Conservation (phyloP, 2,888 invertebrate species). For the Drosophila nigricruria region DNA sequence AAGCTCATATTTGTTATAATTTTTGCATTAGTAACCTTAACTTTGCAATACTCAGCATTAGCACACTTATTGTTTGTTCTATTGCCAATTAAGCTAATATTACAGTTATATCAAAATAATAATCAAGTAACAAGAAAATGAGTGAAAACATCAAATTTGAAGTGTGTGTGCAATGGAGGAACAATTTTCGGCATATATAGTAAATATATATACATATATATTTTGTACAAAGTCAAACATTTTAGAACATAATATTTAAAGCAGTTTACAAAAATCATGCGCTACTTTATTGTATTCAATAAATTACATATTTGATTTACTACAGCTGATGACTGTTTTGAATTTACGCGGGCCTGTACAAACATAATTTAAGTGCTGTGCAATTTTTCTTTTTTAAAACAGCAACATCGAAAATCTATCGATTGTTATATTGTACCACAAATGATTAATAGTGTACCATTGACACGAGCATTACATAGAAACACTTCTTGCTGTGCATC, state of each 20-base stretch:
- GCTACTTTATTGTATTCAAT: conserved; percentile 78
- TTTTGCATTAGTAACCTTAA: conserved; percentile 13
- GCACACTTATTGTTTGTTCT: conserved; percentile 24
- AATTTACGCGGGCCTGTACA: conserved; percentile 14
- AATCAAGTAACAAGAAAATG: conserved; percentile 52
- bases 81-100: conserved; percentile 21
- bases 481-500: not conserved
- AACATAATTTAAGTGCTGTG: not conserved
- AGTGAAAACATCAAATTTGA: conserved; percentile 67
- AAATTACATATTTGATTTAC: conserved; percentile 58
- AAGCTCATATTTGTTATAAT: conserved; percentile 21
- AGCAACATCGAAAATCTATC: conserved; percentile 1
- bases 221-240: conserved; percentile 79
- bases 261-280: conserved; percentile 68
- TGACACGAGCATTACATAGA: not conserved
- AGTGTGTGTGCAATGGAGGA: conserved; percentile 68
- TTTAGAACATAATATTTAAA: conserved; percentile 74
- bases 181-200: conserved; percentile 79
- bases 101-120: conserved; percentile 38
- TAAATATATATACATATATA: conserved; percentile 66
- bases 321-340: conserved; percentile 7
- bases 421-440: conserved; percentile 5
- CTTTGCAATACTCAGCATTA: conserved; percentile 20
- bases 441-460: not conserved
- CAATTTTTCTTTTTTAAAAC: not conserved